phyloP scores from a whole-genome alignment of 2,888 invertebrate species.

The Melanotus villosus region DNA sequence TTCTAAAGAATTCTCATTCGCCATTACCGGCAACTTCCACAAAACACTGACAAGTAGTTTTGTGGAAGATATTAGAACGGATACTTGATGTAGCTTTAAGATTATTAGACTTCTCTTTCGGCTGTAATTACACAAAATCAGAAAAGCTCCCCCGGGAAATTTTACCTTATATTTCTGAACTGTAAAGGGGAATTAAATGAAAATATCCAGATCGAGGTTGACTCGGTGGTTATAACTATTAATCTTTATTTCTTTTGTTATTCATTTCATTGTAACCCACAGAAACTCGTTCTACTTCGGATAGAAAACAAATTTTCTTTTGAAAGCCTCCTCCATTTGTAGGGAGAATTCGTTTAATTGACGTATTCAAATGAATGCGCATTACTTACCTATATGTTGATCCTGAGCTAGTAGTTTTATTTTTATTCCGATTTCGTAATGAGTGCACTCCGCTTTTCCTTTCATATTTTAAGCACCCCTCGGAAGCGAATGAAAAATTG shows the following conservation, averaged over 20 bases:
- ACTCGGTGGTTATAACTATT: not conserved
- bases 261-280: not conserved
- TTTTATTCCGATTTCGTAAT: slow-evolving; percentile 17
- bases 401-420: slow-evolving; percentile 15
- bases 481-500: slow-evolving; percentile 33
- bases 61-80: slow-evolving; percentile 13
- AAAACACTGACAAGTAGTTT: slow-evolving; percentile 23
- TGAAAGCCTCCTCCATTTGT: too few species aligned
- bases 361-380: not conserved
- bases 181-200: too few species aligned
- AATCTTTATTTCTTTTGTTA: too few species aligned
- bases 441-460: slow-evolving; percentile 10
- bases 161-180: not conserved
- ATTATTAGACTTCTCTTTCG: slow-evolving; percentile 15
- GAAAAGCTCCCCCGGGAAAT: slow-evolving; percentile 3
- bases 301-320: not conserved
- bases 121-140: slow-evolving; percentile 5
- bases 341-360: not conserved
- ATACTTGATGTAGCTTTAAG: slow-evolving; percentile 18
- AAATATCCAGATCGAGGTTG: not conserved
- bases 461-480: slow-evolving; percentile 18
- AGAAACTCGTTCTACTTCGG: not conserved
- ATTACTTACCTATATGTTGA: not conserved
- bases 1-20: slow-evolving; percentile 31
- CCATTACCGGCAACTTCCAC: slow-evolving; percentile 17